These are phyloP conservation scores for Tretioscincus oriximinensis DNA, from an alignment of 2,113 vertebrate species.

Conservation along the genomic window DNA sequence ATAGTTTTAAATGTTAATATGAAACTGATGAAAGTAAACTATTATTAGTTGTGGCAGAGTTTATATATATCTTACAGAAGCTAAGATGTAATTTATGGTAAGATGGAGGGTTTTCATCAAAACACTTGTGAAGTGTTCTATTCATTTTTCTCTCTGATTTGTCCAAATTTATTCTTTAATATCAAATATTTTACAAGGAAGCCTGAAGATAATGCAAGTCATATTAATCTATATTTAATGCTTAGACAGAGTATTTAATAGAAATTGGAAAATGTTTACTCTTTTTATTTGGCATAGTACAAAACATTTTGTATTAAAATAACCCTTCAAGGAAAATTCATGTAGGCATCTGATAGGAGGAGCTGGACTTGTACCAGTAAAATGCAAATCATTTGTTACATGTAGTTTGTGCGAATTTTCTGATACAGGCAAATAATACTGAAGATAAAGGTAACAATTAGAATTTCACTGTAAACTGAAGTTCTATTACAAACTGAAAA, in stretches of 20 bases:
- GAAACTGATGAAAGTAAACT: conserved; percentile 83
- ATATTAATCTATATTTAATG: conserved; percentile 32
- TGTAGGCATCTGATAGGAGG: conserved; percentile 6
- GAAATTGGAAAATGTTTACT: not conserved
- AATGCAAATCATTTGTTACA: conserved; percentile 7
- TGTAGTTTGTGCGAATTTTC: conserved; percentile 22
- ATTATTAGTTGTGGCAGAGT: conserved; percentile 86
- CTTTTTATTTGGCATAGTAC: not conserved
- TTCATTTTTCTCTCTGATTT: conserved; percentile 58
- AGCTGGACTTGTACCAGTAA: conserved; percentile 26
- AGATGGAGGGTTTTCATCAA: conserved; percentile 69
- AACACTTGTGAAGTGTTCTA: conserved; percentile 61
- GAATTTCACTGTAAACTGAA: conserved; percentile 23
- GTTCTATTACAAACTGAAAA: too few species aligned
- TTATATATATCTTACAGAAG: conserved; percentile 78
- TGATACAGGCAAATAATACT: conserved; percentile 19
- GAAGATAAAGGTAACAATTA: not conserved
- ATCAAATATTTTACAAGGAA: conserved; percentile 48
- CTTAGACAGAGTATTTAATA: not conserved
- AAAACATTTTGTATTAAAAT: not conserved
- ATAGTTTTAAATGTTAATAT: conserved; percentile 84
- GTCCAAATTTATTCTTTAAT: conserved; percentile 58
- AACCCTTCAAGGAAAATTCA: not conserved
- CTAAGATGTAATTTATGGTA: conserved; percentile 86
- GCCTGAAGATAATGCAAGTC: conserved; percentile 34